Conservation (phyloP, 2,113 vertebrate genomes). For the Hydropotes inermis region DNA sequence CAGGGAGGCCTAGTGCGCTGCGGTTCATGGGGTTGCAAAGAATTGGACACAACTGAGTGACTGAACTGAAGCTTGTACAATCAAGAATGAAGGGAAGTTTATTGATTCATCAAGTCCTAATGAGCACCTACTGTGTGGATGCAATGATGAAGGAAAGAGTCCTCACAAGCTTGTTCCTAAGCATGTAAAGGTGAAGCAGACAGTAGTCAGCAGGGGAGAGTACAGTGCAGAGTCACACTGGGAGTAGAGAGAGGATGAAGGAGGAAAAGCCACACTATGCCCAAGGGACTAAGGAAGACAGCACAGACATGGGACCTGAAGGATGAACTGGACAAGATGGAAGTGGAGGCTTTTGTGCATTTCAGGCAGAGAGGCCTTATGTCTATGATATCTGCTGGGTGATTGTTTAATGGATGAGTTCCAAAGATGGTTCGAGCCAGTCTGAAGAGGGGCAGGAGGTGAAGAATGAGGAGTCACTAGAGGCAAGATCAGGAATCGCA, state of each 20-base stretch:
- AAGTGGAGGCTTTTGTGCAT: not conserved
- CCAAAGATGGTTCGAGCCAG: not conserved
- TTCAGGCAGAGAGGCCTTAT: not conserved
- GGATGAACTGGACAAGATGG: not conserved
- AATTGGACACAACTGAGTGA: too few relatives aligned
- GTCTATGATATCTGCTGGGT: not conserved
- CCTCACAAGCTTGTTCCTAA: not conserved
- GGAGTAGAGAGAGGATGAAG: too few relatives aligned
- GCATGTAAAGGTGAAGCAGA: not conserved
- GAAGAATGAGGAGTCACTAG: too few relatives aligned
- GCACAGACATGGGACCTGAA: not conserved
- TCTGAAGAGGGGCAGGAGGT: not conserved
- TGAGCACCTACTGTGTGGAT: not conserved
- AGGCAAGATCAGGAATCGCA: not conserved
- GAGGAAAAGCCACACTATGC: not conserved
- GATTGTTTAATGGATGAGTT: not conserved
- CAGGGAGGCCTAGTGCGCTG: too few relatives aligned
- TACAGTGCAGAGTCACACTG: not conserved
- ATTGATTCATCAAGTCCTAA: not conserved
- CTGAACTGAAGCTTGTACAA: not conserved
- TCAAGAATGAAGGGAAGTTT: not conserved
- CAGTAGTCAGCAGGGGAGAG: not conserved
- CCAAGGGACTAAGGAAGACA: accelerated
- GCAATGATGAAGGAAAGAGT: not conserved
- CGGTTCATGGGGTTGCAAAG: too few relatives aligned